A percentile compares a stretch with the other conserved stretches of the same genome.
These are phyloP conservation scores for Oscheius sp. DNA, from an alignment of 2,888 invertebrate species.

Conservation along the genomic window DNA sequence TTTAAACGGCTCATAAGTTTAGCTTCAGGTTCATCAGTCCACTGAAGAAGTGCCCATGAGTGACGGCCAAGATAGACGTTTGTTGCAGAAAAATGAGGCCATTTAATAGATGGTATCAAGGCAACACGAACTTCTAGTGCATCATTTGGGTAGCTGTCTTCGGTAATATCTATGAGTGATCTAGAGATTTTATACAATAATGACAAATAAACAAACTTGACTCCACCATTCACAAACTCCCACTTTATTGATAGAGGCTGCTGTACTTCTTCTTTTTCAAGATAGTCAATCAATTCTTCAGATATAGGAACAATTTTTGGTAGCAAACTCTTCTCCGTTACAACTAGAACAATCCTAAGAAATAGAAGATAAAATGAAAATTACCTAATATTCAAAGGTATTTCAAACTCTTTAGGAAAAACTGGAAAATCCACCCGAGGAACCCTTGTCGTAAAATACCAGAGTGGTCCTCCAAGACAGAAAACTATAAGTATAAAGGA, in stretches of 20 bases:
- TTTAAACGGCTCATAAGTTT: constrained; percentile 8
- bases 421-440: constrained; percentile 38
- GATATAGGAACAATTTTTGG: neutral
- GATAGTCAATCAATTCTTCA: constrained; percentile 1
- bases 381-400: constrained; percentile 24
- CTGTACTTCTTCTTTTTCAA: constrained; percentile 16
- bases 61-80: constrained; percentile 4
- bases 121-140: constrained; percentile 30
- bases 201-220: too few species aligned
- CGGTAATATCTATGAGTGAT: neutral
- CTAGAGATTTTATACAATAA: too few species aligned
- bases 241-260: constrained; percentile 19
- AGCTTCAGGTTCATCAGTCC: constrained; percentile 3
- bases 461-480: constrained; percentile 54
- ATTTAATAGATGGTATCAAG: constrained; percentile 39
- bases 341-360: constrained; percentile 8
- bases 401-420: constrained; percentile 29
- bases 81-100: constrained; percentile 53
- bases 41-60: constrained; percentile 24
- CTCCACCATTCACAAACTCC: constrained; percentile 10
- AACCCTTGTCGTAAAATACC: constrained; percentile 56
- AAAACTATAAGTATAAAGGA: constrained; percentile 51
- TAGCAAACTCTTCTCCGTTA: constrained; percentile 6
- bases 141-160: neutral
- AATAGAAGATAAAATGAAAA: neutral